These are phyloP conservation scores for Gambelia wislizenii DNA, from an alignment of 2,797 vertebrate genomes.

Conservation along the genomic window DNA sequence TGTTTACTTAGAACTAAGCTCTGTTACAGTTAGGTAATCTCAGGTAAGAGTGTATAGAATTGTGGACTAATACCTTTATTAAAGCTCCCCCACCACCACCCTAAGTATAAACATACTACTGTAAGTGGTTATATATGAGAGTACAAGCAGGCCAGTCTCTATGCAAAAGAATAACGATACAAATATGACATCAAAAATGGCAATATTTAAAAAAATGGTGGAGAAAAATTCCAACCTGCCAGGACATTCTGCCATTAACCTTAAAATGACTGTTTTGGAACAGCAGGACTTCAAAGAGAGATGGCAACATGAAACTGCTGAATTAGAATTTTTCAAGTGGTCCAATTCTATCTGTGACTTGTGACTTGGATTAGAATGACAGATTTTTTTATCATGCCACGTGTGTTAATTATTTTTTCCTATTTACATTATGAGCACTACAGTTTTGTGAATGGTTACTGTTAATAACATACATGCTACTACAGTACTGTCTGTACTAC, in stretches of 20 bases:
- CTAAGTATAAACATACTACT: not conserved
- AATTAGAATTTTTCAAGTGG: not conserved
- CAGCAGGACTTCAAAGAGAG: not conserved
- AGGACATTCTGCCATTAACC: not conserved
- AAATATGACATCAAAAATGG: not conserved
- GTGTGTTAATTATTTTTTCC: not conserved
- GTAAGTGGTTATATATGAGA: not conserved
- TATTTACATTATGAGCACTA: not conserved
- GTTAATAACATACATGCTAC: not conserved
- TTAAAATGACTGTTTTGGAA: not conserved
- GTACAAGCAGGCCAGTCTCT: not conserved
- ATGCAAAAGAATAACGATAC: not conserved
- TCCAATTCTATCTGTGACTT: not conserved
- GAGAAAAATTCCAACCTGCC: not conserved
- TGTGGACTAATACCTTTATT: not conserved
- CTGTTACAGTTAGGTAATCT: not conserved
- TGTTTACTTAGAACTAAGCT: not conserved
- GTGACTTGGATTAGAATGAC: not conserved
- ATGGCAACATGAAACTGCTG: not conserved
- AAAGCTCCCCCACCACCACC: no score
- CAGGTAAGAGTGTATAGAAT: not conserved
- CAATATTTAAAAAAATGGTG: not conserved
- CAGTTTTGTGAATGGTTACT: not conserved
- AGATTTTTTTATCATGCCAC: not conserved
- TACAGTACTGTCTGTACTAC: not conserved